Evolutionary conservation across 2,113 vertebrate genomes (phyloP).

Genomic region (Rafetus swinhoei): DNA sequence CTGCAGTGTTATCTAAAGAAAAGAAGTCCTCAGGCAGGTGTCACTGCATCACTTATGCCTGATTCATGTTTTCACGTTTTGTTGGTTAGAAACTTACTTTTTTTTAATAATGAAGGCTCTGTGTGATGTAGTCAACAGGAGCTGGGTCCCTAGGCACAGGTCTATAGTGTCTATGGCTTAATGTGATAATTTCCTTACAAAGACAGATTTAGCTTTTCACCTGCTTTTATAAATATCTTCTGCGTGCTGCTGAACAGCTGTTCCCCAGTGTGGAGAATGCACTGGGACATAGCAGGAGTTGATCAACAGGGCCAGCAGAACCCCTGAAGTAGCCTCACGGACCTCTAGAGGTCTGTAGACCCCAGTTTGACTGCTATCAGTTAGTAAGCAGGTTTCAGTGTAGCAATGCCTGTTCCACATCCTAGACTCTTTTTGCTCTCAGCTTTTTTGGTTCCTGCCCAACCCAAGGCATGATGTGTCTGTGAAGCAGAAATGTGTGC

Average conservation of each 20-base stretch:
- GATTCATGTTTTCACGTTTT: background rate
- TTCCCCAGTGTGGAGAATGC: too few relatives aligned
- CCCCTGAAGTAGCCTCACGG: too few relatives aligned
- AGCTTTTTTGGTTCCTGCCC: background rate
- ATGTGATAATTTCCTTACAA: background rate
- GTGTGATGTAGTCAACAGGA: background rate
- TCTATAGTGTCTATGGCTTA: background rate
- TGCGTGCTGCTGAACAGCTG: background rate
- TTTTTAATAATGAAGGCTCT: background rate
- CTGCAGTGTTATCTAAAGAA: background rate
- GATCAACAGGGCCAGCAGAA: too few relatives aligned
- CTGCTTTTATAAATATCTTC: background rate
- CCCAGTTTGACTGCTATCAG: background rate
- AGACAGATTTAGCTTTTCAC: background rate
- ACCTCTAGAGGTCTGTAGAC: background rate
- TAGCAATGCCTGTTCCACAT: background rate
- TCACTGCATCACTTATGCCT: background rate
- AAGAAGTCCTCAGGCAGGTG: background rate
- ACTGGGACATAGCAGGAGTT: too few relatives aligned
- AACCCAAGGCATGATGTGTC: background rate
- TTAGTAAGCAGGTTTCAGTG: background rate
- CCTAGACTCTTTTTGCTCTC: slow-evolving; percentile 1
- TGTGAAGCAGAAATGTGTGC: background rate
- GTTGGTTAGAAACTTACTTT: background rate
- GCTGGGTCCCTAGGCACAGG: background rate